Conservation (phyloP, 1,140 invertebrate species). For the Hirudo medicinalis region DNA sequence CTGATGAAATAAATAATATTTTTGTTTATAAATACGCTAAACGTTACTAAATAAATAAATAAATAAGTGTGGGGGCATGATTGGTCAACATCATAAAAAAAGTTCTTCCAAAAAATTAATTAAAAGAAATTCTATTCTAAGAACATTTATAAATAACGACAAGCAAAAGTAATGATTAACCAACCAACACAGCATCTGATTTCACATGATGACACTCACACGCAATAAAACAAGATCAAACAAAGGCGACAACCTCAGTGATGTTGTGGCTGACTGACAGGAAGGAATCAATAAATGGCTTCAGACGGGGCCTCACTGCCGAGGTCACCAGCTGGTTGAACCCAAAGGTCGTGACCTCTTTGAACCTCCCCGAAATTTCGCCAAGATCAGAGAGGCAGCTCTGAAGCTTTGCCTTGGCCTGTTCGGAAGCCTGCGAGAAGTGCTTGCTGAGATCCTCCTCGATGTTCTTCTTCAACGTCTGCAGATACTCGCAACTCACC, state of each 20-base stretch:
- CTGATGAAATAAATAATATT: background rate
- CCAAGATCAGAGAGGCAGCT: conserved; percentile 56
- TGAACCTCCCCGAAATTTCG: conserved; percentile 57
- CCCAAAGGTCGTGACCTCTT: conserved; percentile 66
- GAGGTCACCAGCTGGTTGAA: conserved; percentile 66
- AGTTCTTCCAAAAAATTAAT: too few species aligned
- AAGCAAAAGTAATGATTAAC: background rate
- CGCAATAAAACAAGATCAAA: conserved; percentile 14
- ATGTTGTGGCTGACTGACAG: conserved; percentile 62
- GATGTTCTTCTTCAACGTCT: conserved; percentile 59
- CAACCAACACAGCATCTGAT: background rate
- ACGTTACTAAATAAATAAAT: too few species aligned
- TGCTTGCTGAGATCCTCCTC: conserved; percentile 43
- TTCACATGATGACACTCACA: background rate
- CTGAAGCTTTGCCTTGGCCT: conserved; percentile 40
- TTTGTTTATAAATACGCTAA: background rate
- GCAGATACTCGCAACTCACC: conserved; percentile 73
- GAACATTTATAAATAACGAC: too few species aligned
- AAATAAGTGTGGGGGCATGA: too few species aligned
- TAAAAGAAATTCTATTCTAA: background rate
- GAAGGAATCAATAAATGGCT: conserved; percentile 72
- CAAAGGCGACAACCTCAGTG: conserved; percentile 51
- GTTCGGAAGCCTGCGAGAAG: conserved; percentile 35
- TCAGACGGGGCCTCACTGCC: conserved; percentile 70
- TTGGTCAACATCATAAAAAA: too few species aligned